These are phyloP conservation scores for Lamprologus speciosus DNA, from an alignment of 2,113 vertebrate genomes.

Conservation along the genomic window DNA sequence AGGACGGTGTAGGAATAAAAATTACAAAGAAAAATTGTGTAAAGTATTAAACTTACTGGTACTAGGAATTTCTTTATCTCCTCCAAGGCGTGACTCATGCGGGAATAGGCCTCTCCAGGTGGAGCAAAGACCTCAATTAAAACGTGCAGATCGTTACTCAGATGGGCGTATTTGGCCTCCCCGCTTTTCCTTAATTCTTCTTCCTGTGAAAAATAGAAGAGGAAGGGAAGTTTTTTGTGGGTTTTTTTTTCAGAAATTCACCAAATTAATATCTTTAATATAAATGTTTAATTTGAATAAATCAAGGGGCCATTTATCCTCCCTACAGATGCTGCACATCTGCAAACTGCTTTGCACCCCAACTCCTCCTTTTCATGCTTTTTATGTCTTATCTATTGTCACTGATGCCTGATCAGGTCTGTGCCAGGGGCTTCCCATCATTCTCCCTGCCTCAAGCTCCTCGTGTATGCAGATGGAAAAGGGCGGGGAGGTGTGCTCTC, in stretches of 20 bases:
- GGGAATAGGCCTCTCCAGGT: slow-evolving; percentile 96
- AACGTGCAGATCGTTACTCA: slow-evolving; percentile 96
- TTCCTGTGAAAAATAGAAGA: slow-evolving; percentile 74
- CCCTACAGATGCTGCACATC: background rate
- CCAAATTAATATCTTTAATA: background rate
- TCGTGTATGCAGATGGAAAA: background rate
- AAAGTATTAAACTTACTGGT: slow-evolving; percentile 81
- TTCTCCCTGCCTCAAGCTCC: background rate
- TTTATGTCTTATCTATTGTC: background rate
- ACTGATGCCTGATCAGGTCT: background rate
- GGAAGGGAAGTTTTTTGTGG: background rate
- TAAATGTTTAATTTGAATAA: background rate
- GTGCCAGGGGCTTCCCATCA: background rate
- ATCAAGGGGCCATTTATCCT: background rate
- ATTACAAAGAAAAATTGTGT: background rate
- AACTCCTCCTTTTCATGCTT: background rate
- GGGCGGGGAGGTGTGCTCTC: background rate
- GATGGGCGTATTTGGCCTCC: slow-evolving; percentile 92
- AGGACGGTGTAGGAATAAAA: background rate
- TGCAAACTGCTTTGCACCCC: background rate
- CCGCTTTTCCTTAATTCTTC: slow-evolving; percentile 96
- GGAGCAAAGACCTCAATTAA: slow-evolving; percentile 99
- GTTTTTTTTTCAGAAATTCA: background rate
- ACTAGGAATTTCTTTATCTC: slow-evolving; percentile 99
- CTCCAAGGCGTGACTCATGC: slow-evolving; percentile 98